These are phyloP conservation scores for Drosophila eohydei DNA, from an alignment of 2,888 invertebrate genomes.

Conservation along the genomic window DNA sequence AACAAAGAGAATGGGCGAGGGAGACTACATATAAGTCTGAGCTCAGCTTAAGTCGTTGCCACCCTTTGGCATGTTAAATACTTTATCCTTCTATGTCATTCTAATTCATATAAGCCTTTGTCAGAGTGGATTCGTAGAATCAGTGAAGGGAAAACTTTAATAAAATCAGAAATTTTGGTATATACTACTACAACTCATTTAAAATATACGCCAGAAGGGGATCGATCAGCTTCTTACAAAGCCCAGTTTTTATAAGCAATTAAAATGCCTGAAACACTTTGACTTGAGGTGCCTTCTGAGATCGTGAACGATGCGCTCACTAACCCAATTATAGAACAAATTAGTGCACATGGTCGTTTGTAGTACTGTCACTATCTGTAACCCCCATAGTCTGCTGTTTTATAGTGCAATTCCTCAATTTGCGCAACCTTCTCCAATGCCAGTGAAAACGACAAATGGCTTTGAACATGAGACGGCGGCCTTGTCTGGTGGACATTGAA, in stretches of 20 bases:
- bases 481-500: constrained; percentile 59
- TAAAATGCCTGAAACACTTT: constrained; percentile 1
- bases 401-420: constrained; percentile 57
- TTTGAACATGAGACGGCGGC: constrained; percentile 54
- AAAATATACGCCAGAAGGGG: no score
- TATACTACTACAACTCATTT: no score
- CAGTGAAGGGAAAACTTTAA: no score
- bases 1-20: no score
- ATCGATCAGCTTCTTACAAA: no score
- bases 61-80: no score
- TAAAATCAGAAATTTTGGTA: no score
- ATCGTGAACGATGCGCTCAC: constrained; percentile 1
- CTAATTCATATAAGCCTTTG: no score
- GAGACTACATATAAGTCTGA: no score
- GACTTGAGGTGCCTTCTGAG: constrained; percentile 1
- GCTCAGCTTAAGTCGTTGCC: no score
- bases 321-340: constrained; percentile 13
- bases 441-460: constrained; percentile 66
- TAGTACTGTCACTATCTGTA: constrained; percentile 47
- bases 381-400: background rate
- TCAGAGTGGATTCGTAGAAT: no score
- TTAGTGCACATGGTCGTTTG: constrained; percentile 2
- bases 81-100: no score
- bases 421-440: constrained; percentile 47
- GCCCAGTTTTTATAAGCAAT: background rate